phyloP scores from a whole-genome alignment of 2,797 vertebrate species.

The Myotis vivesi region DNA sequence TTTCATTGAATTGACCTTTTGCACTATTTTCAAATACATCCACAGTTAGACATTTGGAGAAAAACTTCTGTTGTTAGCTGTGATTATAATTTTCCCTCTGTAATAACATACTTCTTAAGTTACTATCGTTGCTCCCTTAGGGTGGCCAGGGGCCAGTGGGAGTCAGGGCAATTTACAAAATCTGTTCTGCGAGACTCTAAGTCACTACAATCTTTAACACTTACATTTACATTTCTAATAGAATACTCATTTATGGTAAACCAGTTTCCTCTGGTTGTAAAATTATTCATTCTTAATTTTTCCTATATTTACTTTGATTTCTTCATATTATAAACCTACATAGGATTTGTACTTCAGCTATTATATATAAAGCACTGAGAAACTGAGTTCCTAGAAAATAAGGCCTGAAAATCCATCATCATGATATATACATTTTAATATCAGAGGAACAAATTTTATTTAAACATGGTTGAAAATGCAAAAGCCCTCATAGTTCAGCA shows the following conservation, averaged over 20 bases:
- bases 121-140: neutral
- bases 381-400: neutral
- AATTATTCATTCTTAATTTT: neutral
- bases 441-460: neutral
- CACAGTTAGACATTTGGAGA: neutral
- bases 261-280: neutral
- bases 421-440: neutral
- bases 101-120: neutral
- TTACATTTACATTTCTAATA: neutral
- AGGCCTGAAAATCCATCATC: neutral
- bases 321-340: neutral
- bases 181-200: neutral
- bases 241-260: neutral
- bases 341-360: neutral
- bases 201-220: neutral
- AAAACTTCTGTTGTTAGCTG: neutral
- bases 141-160: neutral
- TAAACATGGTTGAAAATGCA: neutral
- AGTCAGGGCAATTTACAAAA: neutral
- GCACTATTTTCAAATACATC: neutral
- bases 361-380: neutral
- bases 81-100: neutral
- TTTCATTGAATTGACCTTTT: neutral
- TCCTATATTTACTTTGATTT: conserved; percentile 13
- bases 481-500: neutral